A percentile compares a stretch with the other conserved stretches of the same genome.
phyloP scores from a whole-genome alignment of 2,888 invertebrate species.

The Lamellibrachia columna region DNA sequence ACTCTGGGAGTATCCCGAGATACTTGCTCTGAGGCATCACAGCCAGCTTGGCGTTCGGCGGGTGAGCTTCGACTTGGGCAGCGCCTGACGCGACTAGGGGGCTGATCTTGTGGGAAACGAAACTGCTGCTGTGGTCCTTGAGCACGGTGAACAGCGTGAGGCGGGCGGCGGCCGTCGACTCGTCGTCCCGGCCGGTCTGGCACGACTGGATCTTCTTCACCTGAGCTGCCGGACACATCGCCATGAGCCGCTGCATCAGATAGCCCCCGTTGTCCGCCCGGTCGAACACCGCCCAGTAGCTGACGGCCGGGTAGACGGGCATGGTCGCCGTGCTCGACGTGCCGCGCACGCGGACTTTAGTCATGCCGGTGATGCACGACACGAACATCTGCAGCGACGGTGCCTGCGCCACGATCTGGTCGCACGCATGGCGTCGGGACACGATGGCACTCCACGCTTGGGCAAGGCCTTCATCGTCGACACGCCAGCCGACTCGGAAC shows the following conservation, averaged over 20 bases:
- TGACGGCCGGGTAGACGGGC: slow-evolving; percentile 11
- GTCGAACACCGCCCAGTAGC: neutral
- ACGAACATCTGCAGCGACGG: neutral
- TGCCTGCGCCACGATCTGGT: neutral
- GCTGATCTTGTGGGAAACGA: neutral
- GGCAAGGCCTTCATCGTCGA: neutral
- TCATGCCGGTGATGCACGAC: neutral
- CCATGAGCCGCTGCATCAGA: neutral
- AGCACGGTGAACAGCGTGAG: neutral
- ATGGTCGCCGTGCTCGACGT: neutral
- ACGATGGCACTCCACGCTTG: neutral
- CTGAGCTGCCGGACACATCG: neutral
- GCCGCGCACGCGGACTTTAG: neutral
- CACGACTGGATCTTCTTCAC: neutral
- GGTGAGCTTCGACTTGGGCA: neutral
- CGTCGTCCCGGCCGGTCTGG: neutral
- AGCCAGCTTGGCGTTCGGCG: neutral
- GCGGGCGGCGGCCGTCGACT: neutral
- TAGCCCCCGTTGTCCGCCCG: neutral
- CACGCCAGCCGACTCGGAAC: neutral
- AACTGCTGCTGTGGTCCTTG: neutral
- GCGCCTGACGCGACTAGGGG: neutral
- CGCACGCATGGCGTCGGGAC: neutral
- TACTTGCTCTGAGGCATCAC: neutral
- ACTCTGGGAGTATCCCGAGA: neutral